Conservation (phyloP, 2,888 invertebrate genomes). For the Cataglyphis rosenhaueri region DNA sequence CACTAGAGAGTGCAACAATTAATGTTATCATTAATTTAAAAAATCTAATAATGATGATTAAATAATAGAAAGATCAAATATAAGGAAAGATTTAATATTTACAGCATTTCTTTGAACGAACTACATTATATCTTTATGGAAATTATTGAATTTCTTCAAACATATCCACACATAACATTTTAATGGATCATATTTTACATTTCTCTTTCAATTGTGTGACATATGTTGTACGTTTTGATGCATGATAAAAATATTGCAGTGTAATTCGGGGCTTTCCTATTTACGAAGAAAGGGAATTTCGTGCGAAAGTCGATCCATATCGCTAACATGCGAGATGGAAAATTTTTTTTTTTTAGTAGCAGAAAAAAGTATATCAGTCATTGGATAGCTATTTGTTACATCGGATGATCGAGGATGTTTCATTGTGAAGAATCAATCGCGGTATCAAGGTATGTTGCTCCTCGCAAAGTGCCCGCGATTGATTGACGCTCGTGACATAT, state of each 20-base stretch:
- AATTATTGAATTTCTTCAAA: not conserved
- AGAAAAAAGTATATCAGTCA: conserved; percentile 69
- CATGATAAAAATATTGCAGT: conserved; percentile 6
- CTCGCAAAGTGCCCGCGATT: conserved; percentile 39
- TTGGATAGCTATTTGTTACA: conserved; percentile 65
- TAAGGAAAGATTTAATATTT: not conserved
- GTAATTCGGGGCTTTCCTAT: not conserved
- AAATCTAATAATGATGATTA: not conserved
- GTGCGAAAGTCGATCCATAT: not conserved
- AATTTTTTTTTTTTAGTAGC: conserved; percentile 26
- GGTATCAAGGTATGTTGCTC: conserved; percentile 17
- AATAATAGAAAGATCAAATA: not conserved
- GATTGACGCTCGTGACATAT: conserved; percentile 64
- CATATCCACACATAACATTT: not conserved
- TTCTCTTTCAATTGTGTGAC: not conserved
- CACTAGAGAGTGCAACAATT: not conserved
- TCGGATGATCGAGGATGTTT: conserved; percentile 51
- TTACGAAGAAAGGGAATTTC: not conserved
- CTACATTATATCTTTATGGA: not conserved
- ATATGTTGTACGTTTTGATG: conserved; percentile 2
- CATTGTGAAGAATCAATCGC: conserved; percentile 45
- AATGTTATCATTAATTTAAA: not conserved
- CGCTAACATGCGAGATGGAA: not conserved
- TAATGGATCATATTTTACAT: not conserved
- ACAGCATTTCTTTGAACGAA: not conserved